Percentiles rank a stretch among this genome's conserved stretches.
These are phyloP conservation scores for Sprattus sprattus DNA, from an alignment of 2,113 vertebrate species.

Conservation along the genomic window DNA sequence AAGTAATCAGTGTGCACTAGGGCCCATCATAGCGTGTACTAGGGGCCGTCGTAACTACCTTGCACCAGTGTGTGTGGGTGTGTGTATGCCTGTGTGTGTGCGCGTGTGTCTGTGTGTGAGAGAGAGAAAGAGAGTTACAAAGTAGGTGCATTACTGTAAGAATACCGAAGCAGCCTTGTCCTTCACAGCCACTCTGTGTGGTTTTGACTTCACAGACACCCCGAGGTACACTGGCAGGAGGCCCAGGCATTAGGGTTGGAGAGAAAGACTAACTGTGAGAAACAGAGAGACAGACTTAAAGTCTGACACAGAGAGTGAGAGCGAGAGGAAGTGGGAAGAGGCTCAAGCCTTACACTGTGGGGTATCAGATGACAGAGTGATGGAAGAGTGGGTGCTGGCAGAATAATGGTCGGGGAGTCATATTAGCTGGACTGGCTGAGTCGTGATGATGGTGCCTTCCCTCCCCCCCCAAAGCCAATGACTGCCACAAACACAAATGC, in stretches of 20 bases:
- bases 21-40: too few species aligned
- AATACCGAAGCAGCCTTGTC: too few species aligned
- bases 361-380: conserved; percentile 35
- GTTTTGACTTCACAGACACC: too few species aligned
- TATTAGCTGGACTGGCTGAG: conserved; percentile 19
- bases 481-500: neutral
- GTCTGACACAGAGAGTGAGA: neutral
- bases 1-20: too few species aligned
- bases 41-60: too few species aligned
- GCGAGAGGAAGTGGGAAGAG: conserved; percentile 12
- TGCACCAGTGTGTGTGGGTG: neutral
- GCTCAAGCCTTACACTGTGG: neutral
- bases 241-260: neutral
- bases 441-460: conserved; percentile 34
- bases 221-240: neutral
- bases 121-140: too few species aligned
- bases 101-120: conserved; percentile 1
- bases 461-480: conserved; percentile 8
- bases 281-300: neutral
- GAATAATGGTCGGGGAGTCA: conserved; percentile 38
- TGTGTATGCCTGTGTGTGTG: conserved; percentile 1
- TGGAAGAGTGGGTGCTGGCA: neutral
- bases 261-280: neutral
- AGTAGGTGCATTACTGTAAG: too few species aligned
- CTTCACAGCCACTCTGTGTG: too few species aligned